Conservation (phyloP, 2,113 vertebrate species). For the Vulpes lagopus region DNA sequence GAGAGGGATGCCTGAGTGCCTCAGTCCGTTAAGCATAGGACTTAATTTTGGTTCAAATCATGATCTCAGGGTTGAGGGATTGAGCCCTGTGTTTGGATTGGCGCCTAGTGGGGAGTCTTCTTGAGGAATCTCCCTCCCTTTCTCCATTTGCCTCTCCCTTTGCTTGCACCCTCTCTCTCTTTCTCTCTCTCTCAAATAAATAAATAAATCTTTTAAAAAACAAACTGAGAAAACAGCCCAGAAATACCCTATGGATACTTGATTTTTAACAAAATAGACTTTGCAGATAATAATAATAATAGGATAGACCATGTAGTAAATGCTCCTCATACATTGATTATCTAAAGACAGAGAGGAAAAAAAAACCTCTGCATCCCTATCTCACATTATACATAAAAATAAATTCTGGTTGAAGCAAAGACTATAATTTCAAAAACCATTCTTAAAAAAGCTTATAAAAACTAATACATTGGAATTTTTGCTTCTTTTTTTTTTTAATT, state of each 20-base stretch:
- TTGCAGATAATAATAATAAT: neutral
- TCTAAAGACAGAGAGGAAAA: neutral
- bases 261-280: neutral
- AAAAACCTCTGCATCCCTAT: neutral
- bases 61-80: neutral
- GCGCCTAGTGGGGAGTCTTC: too few species aligned
- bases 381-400: neutral
- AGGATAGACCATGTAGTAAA: neutral
- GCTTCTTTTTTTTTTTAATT: too few species aligned
- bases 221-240: neutral
- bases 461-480: neutral
- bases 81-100: neutral
- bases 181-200: neutral
- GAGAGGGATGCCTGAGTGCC: neutral
- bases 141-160: neutral
- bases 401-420: neutral
- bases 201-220: neutral
- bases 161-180: neutral
- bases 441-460: neutral
- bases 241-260: neutral
- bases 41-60: neutral
- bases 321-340: neutral
- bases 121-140: too few species aligned
- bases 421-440: neutral
- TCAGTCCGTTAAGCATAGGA: neutral